Conservation (phyloP, 1,140 invertebrate species). For the Gonatopus flavifemur region DNA sequence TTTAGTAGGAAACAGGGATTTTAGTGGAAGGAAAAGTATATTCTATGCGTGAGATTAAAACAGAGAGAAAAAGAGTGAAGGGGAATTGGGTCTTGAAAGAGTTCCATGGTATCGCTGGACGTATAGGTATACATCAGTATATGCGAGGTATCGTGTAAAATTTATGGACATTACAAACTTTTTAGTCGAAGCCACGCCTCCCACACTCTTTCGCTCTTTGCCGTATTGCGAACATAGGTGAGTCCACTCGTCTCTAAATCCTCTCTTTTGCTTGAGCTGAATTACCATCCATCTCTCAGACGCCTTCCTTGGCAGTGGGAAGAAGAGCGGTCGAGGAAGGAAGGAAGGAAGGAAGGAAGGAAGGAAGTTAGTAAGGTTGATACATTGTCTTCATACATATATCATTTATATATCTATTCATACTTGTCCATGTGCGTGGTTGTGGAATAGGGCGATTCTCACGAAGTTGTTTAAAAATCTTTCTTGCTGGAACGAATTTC, state of each 20-base stretch:
- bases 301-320: slow-evolving; percentile 9
- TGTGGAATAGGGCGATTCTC: no score
- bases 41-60: no score
- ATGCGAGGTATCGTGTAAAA: neutral
- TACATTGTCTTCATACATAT: slow-evolving; percentile 19
- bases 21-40: no score
- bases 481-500: no score
- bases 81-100: neutral
- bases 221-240: no score
- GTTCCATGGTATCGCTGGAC: neutral
- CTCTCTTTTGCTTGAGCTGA: slow-evolving; percentile 12
- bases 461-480: no score
- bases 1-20: no score
- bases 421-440: no score
- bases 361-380: slow-evolving; percentile 12
- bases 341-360: no score
- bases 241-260: neutral
- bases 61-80: no score
- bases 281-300: slow-evolving; percentile 13
- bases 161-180: slow-evolving; percentile 8
- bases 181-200: slow-evolving; percentile 4
- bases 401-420: slow-evolving; percentile 7
- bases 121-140: neutral
- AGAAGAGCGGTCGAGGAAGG: no score
- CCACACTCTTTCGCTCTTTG: neutral